Percentiles rank a stretch among this genome's conserved stretches.
Evolutionary conservation across 92 coral and sea anemone genomes (phyloP).

Genomic region (Porites cylindrica): DNA sequence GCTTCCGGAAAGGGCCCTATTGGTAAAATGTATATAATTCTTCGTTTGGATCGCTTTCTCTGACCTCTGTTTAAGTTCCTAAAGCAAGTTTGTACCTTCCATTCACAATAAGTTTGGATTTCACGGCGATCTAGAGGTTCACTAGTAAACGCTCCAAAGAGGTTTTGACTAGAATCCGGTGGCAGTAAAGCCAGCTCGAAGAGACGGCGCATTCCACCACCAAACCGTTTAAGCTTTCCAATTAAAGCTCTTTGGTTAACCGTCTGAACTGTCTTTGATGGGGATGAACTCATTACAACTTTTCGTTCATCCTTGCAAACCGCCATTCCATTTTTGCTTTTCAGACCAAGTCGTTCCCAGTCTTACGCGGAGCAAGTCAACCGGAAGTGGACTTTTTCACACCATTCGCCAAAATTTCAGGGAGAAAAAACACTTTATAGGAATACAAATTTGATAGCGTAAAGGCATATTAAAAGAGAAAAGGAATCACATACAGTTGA

Average conservation of each 20-base stretch:
- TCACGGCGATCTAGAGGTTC: constrained; percentile 43
- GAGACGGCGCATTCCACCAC: constrained; percentile 41
- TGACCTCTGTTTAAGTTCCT: constrained; percentile 76
- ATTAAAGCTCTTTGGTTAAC: constrained; percentile 37
- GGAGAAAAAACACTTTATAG: no score
- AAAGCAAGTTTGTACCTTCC: constrained; percentile 94
- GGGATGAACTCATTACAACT: neutral
- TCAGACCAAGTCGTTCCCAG: no score
- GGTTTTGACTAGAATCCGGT: constrained; percentile 22
- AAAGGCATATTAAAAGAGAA: no score
- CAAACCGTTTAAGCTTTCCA: constrained; percentile 64
- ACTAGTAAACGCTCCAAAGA: constrained; percentile 52
- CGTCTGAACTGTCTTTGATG: neutral
- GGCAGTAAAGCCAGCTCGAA: constrained; percentile 68
- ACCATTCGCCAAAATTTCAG: no score
- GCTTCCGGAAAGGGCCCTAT: constrained; percentile 79
- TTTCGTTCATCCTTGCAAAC: no score
- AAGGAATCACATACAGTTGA: no score
- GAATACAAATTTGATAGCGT: no score
- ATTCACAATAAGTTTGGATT: constrained; percentile 85
- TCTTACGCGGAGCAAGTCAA: no score
- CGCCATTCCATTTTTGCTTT: no score
- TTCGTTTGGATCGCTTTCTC: constrained; percentile 70
- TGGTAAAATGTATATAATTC: constrained; percentile 79
- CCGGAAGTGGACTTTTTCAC: no score